Evolutionary conservation across 1,140 invertebrate species (phyloP), one percentile per base, ranked within the genome.

Genomic region (Yoshiicerus persimilis): DNA sequence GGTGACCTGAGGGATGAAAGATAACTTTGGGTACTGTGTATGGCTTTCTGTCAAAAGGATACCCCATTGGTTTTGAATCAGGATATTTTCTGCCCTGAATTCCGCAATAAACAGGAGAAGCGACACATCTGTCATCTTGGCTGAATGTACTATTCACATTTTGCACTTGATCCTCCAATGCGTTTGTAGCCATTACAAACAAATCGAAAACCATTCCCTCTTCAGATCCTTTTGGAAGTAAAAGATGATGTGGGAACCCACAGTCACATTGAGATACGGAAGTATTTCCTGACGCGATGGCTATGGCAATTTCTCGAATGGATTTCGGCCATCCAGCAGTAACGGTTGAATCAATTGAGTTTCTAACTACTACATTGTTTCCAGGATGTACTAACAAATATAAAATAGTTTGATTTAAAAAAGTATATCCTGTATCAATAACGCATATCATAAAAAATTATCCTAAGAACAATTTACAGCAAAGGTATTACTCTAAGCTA

Each of bases 131-230:
- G 0, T 2, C 38, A 39, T 39, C 13, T 2, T 1, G 38, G 13
- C 13, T 39, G 9, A 13, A 11, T n/a, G n/a, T n/a, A n/a, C n/a
- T n/a, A n/a, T 8, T 8, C 38, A 3, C 4, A 20, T 11, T 30
- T 8, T 66, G 41, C 1, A 89, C 80, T 10, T 32, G 77, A 41
- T 89, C 89, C 2, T 89, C 62, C 1, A 41, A 75, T 20, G n/a
- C 88, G 62, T 91, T 87, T 3, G 91, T 91, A 4, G 91, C 56
- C 88, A 91, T 91, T 13, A 91, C 91, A 75, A 92, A 92, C 4
- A 92, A 87, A 62, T 91, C 89, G 84, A 91, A 92, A 0, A 88
- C 56, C 89, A 91, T 90, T 39, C 91, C 92, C 11, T 88, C 87
- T 32, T 32, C 84, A 16, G 84, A 90, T 30, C 91, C 91, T 62